Evolutionary conservation across 2,113 vertebrate species (phyloP), one percentile per base, ranked within the genome.

Genomic region (Mastomys natalensis): DNA sequence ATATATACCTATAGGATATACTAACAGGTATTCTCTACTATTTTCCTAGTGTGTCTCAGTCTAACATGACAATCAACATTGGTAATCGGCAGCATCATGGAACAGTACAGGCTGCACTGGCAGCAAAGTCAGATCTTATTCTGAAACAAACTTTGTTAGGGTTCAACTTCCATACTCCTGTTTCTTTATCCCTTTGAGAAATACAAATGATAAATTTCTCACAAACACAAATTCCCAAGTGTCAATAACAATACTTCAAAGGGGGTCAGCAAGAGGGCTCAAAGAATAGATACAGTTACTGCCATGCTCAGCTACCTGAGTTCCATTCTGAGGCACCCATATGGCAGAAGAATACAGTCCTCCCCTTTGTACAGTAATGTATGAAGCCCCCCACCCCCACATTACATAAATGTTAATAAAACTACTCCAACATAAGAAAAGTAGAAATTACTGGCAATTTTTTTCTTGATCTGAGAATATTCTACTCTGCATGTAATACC

Each of bases 91-190:
- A 62, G 10, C 22, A 10, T 0, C 13, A 4, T 5, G 26, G 10
- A 87, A 87, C 4, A 43, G 2, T 31, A 12, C 13, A 60, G 51
- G 19, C 26, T 0, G 1, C 1, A 7, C 58, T 31, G 0, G 4
- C 43, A 34, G 70, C 29, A 74, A 81, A 70, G 43, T 24, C 37
- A 90, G 2, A 21, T 3, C 4, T 70, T 11, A 1, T 48, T 86
- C 34, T 34, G 15, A 80, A 95, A n/a, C 19, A 6, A 45, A 31
- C 10, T 86, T 40, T 58, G 24, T 24, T 70, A 72, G 31, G 10
- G 86, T 72, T 68, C 5, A 55, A 68, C 11, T 43, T 16, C 24
- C 11, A 7, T 8, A 43, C 51, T 51, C 21, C 24, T 58, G 0
- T 84, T 84, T 90, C 11, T 2, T 86, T 60, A 89, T 40, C 11